A percentile compares a stretch with the other conserved stretches of the same genome.
These are phyloP conservation scores for Phalanger gymnotis DNA, from an alignment of 2,797 vertebrate genomes.

Conservation along the genomic window DNA sequence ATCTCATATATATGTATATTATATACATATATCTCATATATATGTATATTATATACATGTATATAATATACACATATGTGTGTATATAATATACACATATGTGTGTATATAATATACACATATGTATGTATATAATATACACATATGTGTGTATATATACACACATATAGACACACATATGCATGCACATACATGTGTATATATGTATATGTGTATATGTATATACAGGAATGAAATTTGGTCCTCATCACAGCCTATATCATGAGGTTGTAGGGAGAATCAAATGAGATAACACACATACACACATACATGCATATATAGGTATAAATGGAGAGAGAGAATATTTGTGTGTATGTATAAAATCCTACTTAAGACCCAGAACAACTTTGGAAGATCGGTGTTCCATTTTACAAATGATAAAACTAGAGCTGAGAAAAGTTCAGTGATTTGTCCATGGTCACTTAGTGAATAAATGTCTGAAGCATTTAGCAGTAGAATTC, in stretches of 20 bases:
- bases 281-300: neutral
- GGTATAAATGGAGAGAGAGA: neutral
- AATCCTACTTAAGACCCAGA: neutral
- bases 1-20: no score
- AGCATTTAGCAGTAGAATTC: neutral
- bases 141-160: no score
- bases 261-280: neutral
- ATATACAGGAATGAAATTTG: neutral
- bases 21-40: no score
- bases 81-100: neutral
- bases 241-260: neutral
- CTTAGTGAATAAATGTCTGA: neutral
- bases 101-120: no score
- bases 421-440: neutral
- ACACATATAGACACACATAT: no score
- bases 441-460: neutral
- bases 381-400: neutral
- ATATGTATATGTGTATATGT: no score
- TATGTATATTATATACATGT: no score
- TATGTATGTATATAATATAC: no score
- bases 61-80: no score
- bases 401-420: neutral
- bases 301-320: neutral
- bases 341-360: neutral
- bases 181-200: neutral